phyloP scores from a whole-genome alignment of 2,797 vertebrate species.

The Hozukius guyotensis region DNA sequence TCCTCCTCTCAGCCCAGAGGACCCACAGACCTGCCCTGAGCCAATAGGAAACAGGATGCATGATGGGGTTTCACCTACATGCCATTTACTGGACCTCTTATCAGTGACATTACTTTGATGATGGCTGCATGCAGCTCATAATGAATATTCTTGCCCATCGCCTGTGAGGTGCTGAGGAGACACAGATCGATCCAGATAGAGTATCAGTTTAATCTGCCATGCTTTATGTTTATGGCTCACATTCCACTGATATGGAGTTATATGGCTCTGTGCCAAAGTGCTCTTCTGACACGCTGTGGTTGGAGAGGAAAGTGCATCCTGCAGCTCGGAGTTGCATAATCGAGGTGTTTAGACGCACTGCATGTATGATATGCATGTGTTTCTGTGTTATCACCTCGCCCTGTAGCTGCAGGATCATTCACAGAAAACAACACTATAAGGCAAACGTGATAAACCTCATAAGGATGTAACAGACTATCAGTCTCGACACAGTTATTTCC shows the following conservation, averaged over 20 bases:
- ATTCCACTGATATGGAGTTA: background rate
- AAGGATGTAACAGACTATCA: too few relatives aligned
- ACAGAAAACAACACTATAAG: background rate
- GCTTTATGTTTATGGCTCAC: conserved; percentile 1
- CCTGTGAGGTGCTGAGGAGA: too few relatives aligned
- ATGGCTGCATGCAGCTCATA: background rate
- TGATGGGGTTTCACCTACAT: conserved; percentile 5
- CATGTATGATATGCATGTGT: background rate
- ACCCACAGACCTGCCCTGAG: background rate
- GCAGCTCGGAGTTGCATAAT: conserved; percentile 3
- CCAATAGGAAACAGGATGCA: conserved; percentile 23
- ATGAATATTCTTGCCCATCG: background rate
- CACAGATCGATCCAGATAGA: background rate
- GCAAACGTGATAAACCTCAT: background rate
- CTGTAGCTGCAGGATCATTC: too few relatives aligned
- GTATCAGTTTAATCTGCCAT: background rate
- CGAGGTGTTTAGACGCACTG: background rate
- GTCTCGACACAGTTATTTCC: background rate
- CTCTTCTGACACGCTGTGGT: conserved; percentile 77
- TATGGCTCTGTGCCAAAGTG: conserved; percentile 57
- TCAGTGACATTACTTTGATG: background rate
- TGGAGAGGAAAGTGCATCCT: conserved; percentile 63
- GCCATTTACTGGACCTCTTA: background rate
- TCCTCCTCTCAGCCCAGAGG: conserved; percentile 54
- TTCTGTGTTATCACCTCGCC: background rate